Evolutionary conservation across 2,113 vertebrate genomes (phyloP), one percentile per base, ranked within the genome.

Genomic region (Patagioenas fasciata): DNA sequence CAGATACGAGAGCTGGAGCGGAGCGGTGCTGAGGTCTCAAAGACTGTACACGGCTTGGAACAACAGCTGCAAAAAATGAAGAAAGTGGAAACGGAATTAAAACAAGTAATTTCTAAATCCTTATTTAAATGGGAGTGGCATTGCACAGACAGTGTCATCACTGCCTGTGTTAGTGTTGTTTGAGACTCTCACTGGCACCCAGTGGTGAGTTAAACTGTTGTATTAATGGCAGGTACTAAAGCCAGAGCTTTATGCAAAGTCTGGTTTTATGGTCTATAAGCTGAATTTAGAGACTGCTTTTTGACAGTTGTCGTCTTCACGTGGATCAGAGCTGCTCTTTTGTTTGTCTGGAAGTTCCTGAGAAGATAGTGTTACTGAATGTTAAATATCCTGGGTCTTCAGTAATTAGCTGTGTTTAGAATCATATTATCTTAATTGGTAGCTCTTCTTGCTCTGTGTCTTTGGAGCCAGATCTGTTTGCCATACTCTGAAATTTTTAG

Each of bases 61-160:
- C 98, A 98, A 67, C 98, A 99, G 34, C 95, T 99, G 60, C 98
- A 99, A 73, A 98, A 95, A 89, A 97, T 97, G 58, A 98, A 96
- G 87, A 97, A 97, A 90, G 96, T 91, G 42, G 97, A 98, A 90
- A 97, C 97, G n/a, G 99, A 99, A 60, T 95, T 99, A 80, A 96
- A 97, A 92, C 98, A 99, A 95, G 99, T 99, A 96, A 96, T 26
- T 78, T 42, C 16, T 0, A 88, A 58, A 20, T 54, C 21, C 4
- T 54, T 40, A 29, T 23, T 61, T 50, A 15, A 38, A 19, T 42
- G 26, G 25, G 14, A 15, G 3, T 44, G 26, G 4, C 5, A 14
- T 60, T 86, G 24, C 7, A 3, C 29, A 15, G 32, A 3, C 25
- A 29, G 15, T 50, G 64, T 51, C 17, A 15, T 70, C 56, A 47